phyloP scores from a whole-genome alignment of 2,113 vertebrate genomes.

The Cavia porcellus region DNA sequence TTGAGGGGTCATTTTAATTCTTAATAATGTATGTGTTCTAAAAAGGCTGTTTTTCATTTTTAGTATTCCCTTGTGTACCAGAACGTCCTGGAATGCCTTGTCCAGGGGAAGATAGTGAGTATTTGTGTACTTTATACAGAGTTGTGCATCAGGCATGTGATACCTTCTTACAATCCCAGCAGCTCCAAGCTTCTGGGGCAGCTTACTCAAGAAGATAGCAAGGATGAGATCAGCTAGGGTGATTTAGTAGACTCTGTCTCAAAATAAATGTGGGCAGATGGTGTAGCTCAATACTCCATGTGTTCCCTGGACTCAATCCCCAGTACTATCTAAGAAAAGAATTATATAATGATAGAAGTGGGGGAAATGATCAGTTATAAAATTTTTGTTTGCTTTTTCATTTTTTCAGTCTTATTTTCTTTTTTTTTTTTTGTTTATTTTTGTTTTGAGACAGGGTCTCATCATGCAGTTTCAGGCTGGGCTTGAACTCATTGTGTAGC shows the following conservation, averaged over 20 bases:
- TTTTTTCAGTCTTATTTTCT: not conserved
- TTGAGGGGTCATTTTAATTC: not conserved
- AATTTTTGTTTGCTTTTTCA: not conserved
- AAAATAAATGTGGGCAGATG: not conserved
- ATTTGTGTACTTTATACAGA: slow-evolving; percentile 47
- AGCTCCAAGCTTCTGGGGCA: not conserved
- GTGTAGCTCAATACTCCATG: not conserved
- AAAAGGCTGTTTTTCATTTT: slow-evolving; percentile 67
- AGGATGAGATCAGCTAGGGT: not conserved
- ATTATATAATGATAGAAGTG: not conserved
- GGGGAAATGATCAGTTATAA: not conserved
- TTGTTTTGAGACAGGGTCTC: not conserved
- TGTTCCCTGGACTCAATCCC: not conserved
- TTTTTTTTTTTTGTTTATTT: not conserved
- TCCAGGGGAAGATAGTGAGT: slow-evolving; percentile 98
- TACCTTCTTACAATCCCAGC: not conserved
- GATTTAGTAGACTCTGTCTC: not conserved
- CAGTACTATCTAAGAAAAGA: not conserved
- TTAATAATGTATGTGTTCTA: slow-evolving; percentile 41
- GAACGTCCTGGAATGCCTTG: slow-evolving; percentile 99
- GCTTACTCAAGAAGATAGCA: not conserved
- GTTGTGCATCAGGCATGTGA: not conserved
- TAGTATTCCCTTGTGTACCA: slow-evolving; percentile 98
- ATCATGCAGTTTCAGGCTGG: not conserved
- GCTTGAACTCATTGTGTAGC: not conserved